Evolutionary conservation across 92 coral and sea anemone genomes (phyloP).

Genomic region (Porites rus): DNA sequence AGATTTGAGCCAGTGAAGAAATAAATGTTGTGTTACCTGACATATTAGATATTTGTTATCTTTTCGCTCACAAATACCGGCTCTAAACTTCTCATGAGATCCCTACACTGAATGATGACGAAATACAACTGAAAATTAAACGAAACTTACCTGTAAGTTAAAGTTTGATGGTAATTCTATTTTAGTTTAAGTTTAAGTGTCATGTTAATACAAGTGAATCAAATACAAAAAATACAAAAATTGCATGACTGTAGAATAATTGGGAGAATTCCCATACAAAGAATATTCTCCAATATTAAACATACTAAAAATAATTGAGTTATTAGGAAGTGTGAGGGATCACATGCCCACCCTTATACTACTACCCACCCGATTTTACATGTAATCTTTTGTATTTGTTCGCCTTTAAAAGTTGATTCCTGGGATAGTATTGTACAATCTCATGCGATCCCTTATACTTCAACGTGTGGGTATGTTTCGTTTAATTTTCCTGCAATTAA

Average conservation of each 20-base stretch:
- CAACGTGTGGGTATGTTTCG: not conserved
- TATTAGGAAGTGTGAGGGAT: conserved; percentile 63
- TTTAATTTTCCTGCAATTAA: no score
- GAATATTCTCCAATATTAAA: no score
- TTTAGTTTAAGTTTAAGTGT: no score
- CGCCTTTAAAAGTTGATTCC: conserved; percentile 65
- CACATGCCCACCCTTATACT: conserved; percentile 49
- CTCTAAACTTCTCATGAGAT: conserved; percentile 69
- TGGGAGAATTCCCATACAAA: no score
- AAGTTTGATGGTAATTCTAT: conserved; percentile 61
- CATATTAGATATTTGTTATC: not conserved
- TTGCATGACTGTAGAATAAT: no score
- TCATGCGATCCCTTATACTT: conserved; percentile 66
- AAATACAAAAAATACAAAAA: no score
- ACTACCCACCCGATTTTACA: conserved; percentile 24
- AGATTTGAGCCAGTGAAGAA: conserved; percentile 1
- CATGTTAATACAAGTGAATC: no score
- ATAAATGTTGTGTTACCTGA: not conserved
- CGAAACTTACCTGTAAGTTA: conserved; percentile 31
- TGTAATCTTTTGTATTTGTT: conserved; percentile 51
- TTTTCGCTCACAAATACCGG: conserved; percentile 57
- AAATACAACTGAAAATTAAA: conserved; percentile 56
- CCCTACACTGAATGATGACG: conserved; percentile 70
- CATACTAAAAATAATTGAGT: conserved; percentile 15
- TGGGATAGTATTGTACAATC: conserved; percentile 64